Conservation (phyloP, 37 sponge, comb jelly and placozoan genomes). For the Halisarca cf. caerulea region DNA sequence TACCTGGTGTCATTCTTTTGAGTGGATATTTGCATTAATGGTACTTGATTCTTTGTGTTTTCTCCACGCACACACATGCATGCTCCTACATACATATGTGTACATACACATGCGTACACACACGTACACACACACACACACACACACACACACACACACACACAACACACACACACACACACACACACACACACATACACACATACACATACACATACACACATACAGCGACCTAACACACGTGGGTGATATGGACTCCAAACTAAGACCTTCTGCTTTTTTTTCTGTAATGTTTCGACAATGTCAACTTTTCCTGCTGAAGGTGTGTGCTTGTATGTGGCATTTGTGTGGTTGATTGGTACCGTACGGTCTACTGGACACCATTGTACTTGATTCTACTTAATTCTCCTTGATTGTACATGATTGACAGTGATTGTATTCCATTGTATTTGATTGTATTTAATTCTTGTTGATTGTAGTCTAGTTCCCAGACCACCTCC, state of each 20-base stretch:
- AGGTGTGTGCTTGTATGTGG: constrained; percentile 37
- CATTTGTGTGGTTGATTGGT: no score
- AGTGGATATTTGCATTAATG: background rate
- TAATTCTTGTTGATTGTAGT: no score
- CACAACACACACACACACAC: background rate
- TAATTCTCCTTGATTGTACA: no score
- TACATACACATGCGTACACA: background rate
- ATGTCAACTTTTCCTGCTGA: constrained; percentile 44
- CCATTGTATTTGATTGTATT: no score
- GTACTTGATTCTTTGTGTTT: background rate
- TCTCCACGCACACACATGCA: background rate
- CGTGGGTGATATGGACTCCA: constrained; percentile 24
- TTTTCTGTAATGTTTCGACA: constrained; percentile 51
- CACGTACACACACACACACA: constrained; percentile 17
- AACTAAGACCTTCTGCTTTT: constrained; percentile 37
- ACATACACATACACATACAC: constrained; percentile 9
- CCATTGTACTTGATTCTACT: no score
- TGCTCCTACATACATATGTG: background rate
- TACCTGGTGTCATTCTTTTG: background rate
- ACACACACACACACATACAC: constrained; percentile 21
- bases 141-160: constrained; percentile 24
- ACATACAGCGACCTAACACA: constrained; percentile 24
- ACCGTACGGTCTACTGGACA: no score
- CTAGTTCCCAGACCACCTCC: no score
- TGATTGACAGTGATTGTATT: no score